These are phyloP conservation scores for Antechinus stuartii DNA, from an alignment of 2,113 vertebrate species.

Conservation along the genomic window DNA sequence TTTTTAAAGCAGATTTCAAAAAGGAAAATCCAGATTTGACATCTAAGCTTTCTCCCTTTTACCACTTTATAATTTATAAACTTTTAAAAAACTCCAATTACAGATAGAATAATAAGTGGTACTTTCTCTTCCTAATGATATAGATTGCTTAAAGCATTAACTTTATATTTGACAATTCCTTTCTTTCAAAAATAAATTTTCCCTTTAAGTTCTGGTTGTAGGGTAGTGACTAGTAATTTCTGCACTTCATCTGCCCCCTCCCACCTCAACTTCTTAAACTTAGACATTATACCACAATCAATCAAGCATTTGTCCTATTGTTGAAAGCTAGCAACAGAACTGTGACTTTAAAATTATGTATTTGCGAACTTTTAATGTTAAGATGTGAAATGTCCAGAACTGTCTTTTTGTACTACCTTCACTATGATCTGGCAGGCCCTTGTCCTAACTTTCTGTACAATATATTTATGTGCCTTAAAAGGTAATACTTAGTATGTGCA, in stretches of 20 bases:
- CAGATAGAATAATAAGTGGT: not conserved
- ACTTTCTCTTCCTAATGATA: not conserved
- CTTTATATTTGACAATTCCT: not conserved
- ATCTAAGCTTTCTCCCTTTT: not conserved
- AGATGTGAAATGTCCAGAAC: not conserved
- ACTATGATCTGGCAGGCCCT: constrained; percentile 20
- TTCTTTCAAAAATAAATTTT: not conserved
- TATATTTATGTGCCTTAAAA: constrained; percentile 85
- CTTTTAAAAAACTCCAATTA: too few relatives aligned
- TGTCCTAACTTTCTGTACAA: not conserved
- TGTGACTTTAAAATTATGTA: not conserved
- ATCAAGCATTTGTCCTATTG: not conserved
- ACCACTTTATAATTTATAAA: not conserved
- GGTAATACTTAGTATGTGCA: constrained; percentile 83
- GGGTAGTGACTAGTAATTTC: not conserved
- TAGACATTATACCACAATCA: not conserved
- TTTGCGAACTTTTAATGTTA: not conserved
- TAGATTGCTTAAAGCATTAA: not conserved
- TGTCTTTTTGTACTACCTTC: constrained; percentile 56
- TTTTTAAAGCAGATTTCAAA: not conserved
- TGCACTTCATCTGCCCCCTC: not conserved
- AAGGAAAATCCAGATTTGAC: not conserved
- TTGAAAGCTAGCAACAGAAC: not conserved
- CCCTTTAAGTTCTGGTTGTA: not conserved
- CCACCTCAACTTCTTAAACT: not conserved